phyloP scores from a whole-genome alignment of 2,888 invertebrate genomes.

The Crematogaster levior region DNA sequence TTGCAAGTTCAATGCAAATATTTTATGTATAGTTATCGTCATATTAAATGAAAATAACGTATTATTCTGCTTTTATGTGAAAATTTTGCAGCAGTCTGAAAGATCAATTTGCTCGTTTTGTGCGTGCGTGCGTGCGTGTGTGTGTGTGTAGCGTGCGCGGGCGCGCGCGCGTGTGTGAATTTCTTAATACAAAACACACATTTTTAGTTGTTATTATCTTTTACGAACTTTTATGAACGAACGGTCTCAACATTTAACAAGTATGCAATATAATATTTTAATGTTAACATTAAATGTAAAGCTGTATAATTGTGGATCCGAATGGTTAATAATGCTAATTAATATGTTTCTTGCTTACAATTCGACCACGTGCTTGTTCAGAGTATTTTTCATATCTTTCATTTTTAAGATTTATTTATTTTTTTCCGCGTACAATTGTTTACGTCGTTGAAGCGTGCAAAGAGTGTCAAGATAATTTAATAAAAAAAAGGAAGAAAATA shows the following conservation, averaged over 20 bases:
- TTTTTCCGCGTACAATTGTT: no score
- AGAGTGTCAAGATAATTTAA: no score
- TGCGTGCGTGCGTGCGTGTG: no score
- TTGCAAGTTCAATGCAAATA: background rate
- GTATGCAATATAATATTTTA: conserved; percentile 2
- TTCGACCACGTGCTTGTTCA: conserved; percentile 10
- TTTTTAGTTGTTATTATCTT: conserved; percentile 4
- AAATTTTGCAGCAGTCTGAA: background rate
- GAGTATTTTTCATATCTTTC: no score
- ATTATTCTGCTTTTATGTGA: background rate
- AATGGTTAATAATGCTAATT: conserved; percentile 57
- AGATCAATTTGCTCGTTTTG: background rate
- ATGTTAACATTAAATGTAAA: background rate
- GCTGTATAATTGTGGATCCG: conserved; percentile 15
- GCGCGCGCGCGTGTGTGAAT: no score
- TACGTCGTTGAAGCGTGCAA: no score
- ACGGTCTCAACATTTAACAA: background rate
- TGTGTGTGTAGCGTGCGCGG: no score
- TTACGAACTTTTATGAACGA: conserved; percentile 54
- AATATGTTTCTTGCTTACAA: conserved; percentile 47
- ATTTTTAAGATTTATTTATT: no score
- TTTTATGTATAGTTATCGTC: no score
- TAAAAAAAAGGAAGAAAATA: no score
- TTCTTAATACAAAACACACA: background rate
- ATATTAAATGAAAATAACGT: background rate